These are phyloP conservation scores for Conus canariensis DNA, from an alignment of 2,888 invertebrate genomes.

Conservation along the genomic window DNA sequence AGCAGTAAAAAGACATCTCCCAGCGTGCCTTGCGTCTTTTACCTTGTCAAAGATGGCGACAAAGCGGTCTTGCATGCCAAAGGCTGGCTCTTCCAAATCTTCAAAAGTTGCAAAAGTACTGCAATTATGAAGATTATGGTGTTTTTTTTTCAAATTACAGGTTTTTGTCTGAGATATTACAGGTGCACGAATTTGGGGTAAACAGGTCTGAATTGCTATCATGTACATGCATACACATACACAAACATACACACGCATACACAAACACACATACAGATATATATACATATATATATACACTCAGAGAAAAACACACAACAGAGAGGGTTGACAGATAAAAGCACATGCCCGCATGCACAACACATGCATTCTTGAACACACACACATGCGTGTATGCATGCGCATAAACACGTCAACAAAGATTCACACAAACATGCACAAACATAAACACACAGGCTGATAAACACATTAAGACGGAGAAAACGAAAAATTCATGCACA, in stretches of 20 bases:
- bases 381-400: neutral
- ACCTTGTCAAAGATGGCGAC: too few relatives aligned
- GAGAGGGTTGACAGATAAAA: neutral
- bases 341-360: neutral
- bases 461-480: too few relatives aligned
- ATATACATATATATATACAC: neutral
- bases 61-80: too few relatives aligned
- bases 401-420: neutral
- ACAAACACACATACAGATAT: neutral
- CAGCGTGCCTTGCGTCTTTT: too few relatives aligned
- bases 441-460: neutral
- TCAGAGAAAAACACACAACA: neutral
- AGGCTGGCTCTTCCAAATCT: too few relatives aligned
- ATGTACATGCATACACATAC: conserved; percentile 15
- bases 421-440: neutral
- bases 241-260: neutral
- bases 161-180: too few relatives aligned
- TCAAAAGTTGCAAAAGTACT: too few relatives aligned
- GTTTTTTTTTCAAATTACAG: too few relatives aligned
- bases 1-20: too few relatives aligned
- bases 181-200: too few relatives aligned
- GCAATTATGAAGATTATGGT: too few relatives aligned
- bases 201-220: too few relatives aligned
- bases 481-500: neutral
- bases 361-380: conserved; percentile 6